Base-by-base conservation (phyloP, 2,888 invertebrate genomes). In the Amorpha juglandis region DNA sequence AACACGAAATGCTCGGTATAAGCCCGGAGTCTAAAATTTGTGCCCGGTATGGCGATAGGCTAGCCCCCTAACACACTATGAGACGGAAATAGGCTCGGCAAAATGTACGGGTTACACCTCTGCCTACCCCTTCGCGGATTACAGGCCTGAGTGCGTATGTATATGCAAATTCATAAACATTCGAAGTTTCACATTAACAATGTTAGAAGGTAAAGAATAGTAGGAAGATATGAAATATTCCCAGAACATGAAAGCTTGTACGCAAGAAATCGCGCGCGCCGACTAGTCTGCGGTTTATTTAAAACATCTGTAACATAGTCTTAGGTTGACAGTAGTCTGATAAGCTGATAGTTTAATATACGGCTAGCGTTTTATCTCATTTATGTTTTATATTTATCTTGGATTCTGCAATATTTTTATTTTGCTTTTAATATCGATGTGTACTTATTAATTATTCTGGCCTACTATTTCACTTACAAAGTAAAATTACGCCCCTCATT, bases 301-400 rank as follows among this genome's bases (percentile, higher is more conserved):
- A 58, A 55, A 42, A 58, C 58, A 58, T 58, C 58, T 58, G 58
- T 58, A 42, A 42, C 12, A 38, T 58, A 58, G 42, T 58, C 19
- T 0, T 16, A 21, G 12, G 42, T 3, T 58, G 58, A 42, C 42
- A 58, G 42, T 12, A 19, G 42, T 12, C 42, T 58, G 58, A 58
- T 58, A 58, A 58, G 42, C 42, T 19, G 19, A 58, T 58, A 58
- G 58, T 58, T 19, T 19, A 19, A 42, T 58, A 58, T 58, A 38
- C 9, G 11, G 19, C 19, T 19, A 58, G 19, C 58, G 42, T 19
- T 58, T 58, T 55, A 55, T 38, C 38, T 42, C 21, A 14, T 53
- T 58, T 58, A 42, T 42, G 16, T 58, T n/a, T n/a, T n/a, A n/a
- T n/a, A n/a, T n/a, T n/a, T n/a, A 58, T 19, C 19, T 58, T 42